These are phyloP conservation scores for Erithacus rubecula DNA, from an alignment of 2,797 vertebrate species.

Conservation along the genomic window DNA sequence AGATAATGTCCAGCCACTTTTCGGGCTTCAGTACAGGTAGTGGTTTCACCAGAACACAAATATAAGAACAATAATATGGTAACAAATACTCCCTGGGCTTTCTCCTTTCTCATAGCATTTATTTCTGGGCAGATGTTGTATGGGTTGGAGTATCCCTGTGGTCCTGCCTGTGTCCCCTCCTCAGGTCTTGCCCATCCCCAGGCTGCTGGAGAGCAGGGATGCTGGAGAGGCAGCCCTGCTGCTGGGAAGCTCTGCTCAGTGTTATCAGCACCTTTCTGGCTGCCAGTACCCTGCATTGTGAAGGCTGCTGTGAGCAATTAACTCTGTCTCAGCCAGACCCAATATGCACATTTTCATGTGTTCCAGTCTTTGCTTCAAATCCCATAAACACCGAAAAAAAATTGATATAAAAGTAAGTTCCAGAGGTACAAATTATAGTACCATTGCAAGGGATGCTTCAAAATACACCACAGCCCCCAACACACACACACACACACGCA, in stretches of 20 bases:
- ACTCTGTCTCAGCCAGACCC: not conserved
- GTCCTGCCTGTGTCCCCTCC: not conserved
- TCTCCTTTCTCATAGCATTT: not conserved
- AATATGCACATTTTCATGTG: not conserved
- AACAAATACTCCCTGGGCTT: not conserved
- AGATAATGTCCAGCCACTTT: not conserved
- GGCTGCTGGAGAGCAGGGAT: not conserved
- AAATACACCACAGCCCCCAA: not conserved
- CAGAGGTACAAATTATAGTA: not conserved
- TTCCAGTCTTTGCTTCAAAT: not conserved
- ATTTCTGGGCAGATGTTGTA: no score
- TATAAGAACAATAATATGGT: accelerated
- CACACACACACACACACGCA: not conserved
- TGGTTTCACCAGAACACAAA: accelerated
- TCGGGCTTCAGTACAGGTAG: not conserved
- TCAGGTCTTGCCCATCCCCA: not conserved
- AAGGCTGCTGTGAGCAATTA: not conserved
- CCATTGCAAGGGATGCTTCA: not conserved
- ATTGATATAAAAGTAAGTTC: not conserved
- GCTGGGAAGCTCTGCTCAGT: not conserved
- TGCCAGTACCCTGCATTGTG: accelerated
- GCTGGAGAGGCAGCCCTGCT: not conserved
- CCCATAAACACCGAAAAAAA: not conserved
- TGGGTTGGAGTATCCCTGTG: no score
- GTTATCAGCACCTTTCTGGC: not conserved